Evolutionary conservation across 2,888 invertebrate species (phyloP), one percentile per base, ranked within the genome.

Genomic region (Eupithecia subfuscata): DNA sequence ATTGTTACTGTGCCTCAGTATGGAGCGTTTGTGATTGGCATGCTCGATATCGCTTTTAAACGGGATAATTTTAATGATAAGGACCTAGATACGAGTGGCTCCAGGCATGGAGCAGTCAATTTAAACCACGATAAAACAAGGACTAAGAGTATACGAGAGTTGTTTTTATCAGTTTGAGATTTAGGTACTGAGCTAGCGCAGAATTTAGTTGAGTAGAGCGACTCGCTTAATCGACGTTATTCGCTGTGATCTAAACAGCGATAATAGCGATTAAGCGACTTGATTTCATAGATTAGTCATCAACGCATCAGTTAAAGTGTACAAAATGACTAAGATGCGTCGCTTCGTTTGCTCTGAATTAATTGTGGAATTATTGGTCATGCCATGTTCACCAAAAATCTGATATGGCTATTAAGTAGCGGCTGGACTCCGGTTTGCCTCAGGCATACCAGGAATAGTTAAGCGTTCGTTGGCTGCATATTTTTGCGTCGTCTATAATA

Each of bases 1-100:
- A 92, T 92, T 92, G 94, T 94, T 93, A 92, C 93, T 92, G 93
- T 92, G 93, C 92, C 90, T 85, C 82, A 83, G 90, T 88, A 86
- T 86, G 87, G 85, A 88, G 86, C 86, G 88, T 87, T 89, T 87
- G 84, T 88, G 87, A 91, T 90, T 91, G 90, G 90, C 91, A 89
- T 90, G 86, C 86, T 82, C 83, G 82, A 84, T 84, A 79, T 81
- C 77, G 82, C 40, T 84, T 84, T 83, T 80, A 79, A 79, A 81
- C 76, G 43, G 67, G 68, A 37, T 63, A 34, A 52, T 65, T 73
- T 40, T 65, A 60, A 70, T 52, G n/a, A 63, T 70, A 68, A 25
- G 68, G 43, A 7, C 68, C 40, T 68, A 68, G 68, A 60, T 52
- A 68, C n/a, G n/a, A n/a, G n/a, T n/a, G n/a, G 67, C 67, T 67